phyloP scores from a whole-genome alignment of 2,797 vertebrate species.

The Caiman crocodilus region DNA sequence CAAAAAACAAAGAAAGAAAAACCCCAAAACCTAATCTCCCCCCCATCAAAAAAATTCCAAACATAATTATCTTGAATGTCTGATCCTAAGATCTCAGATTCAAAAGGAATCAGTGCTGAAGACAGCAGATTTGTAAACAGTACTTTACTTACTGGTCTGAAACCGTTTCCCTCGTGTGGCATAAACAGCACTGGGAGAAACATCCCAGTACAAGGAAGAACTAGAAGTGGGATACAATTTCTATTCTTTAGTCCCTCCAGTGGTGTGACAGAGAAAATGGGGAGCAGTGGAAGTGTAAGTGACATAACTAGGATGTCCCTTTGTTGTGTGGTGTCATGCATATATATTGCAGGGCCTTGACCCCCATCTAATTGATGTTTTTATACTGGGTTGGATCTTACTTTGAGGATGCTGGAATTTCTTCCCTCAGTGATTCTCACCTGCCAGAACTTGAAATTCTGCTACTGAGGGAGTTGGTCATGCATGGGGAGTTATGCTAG shows the following conservation, averaged over 20 bases:
- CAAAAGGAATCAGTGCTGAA: not conserved
- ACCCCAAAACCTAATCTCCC: not conserved
- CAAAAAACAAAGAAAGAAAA: slow-evolving; percentile 7
- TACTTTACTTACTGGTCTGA: not conserved
- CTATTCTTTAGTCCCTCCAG: not conserved
- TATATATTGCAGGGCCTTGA: no score
- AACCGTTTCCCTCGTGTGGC: not conserved
- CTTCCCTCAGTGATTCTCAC: no score
- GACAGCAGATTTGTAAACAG: accelerated
- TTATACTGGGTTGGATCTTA: no score
- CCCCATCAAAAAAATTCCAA: slow-evolving; percentile 40
- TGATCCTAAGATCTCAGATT: not conserved
- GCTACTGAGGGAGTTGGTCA: no score
- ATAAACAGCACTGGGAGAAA: not conserved
- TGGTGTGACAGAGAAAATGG: accelerated
- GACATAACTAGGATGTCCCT: not conserved
- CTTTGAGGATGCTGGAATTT: no score
- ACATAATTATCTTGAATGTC: not conserved
- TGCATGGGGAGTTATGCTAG: no score
- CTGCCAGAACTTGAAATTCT: no score
- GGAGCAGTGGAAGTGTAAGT: not conserved
- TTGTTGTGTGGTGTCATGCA: no score
- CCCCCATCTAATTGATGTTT: no score
- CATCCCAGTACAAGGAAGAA: accelerated
- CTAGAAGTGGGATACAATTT: not conserved